A percentile compares a stretch with the other conserved stretches of the same genome.
Evolutionary conservation across 2,888 invertebrate genomes (phyloP).

Genomic region (Drosophila formosana): DNA sequence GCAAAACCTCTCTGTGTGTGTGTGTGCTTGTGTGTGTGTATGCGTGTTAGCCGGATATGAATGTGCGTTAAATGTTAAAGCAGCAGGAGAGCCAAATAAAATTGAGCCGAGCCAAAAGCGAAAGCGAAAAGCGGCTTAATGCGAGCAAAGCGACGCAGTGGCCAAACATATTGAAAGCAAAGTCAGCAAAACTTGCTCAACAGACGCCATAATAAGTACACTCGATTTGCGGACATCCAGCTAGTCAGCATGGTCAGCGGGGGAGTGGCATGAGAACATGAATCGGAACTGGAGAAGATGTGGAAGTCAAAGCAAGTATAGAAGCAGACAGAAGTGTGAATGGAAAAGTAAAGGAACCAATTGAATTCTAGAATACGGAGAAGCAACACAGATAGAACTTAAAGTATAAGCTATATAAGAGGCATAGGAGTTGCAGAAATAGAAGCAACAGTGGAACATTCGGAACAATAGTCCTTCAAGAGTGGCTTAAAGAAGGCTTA

Average conservation of each 20-base stretch:
- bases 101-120: slow-evolving; percentile 41
- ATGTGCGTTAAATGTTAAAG: slow-evolving; percentile 52
- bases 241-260: slow-evolving; percentile 1
- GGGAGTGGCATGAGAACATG: neutral
- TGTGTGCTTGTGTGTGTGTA: slow-evolving; percentile 14
- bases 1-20: slow-evolving; percentile 14
- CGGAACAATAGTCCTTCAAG: neutral
- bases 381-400: neutral
- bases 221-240: slow-evolving; percentile 13
- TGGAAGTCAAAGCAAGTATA: neutral
- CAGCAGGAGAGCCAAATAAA: slow-evolving; percentile 35
- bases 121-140: slow-evolving; percentile 58
- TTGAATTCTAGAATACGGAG: neutral
- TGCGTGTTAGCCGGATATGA: slow-evolving; percentile 41
- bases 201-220: slow-evolving; percentile 30
- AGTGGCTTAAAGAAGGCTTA: neutral
- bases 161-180: slow-evolving; percentile 44
- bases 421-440: neutral
- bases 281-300: neutral
- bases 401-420: neutral
- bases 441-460: neutral
- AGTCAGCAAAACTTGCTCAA: slow-evolving; percentile 39
- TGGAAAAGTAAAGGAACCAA: neutral
- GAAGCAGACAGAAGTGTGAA: neutral
- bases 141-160: neutral